Conservation (phyloP, 2,888 invertebrate species). For the Sarcophaga carnaria region DNA sequence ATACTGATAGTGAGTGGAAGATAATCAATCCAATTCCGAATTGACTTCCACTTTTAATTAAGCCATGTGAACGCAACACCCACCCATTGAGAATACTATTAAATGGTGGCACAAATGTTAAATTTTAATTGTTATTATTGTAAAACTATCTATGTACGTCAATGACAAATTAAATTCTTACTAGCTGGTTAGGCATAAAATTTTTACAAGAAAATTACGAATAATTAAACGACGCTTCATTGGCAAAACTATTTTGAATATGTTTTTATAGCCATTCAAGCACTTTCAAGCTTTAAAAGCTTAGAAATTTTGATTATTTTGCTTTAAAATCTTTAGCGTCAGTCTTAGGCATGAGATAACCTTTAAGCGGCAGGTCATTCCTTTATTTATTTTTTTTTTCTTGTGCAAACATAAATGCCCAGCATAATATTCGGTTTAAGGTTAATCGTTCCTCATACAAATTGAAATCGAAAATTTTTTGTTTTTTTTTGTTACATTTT, state of each 20-base stretch:
- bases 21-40: neutral
- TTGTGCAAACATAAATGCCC: neutral
- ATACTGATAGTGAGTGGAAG: neutral
- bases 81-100: no score
- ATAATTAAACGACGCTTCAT: neutral
- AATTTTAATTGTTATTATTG: no score
- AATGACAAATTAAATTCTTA: neutral
- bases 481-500: neutral
- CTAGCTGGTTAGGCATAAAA: neutral
- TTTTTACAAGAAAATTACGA: neutral
- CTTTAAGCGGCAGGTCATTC: neutral
- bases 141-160: neutral
- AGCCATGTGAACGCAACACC: neutral
- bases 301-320: neutral
- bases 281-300: neutral
- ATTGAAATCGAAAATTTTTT: neutral
- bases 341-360: neutral
- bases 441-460: neutral
- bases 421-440: neutral
- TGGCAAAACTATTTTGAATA: neutral
- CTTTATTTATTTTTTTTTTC: neutral
- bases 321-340: neutral
- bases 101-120: no score
- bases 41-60: neutral
- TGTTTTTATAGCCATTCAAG: neutral